phyloP scores from a whole-genome alignment of 35 echinoderm and acorn worm species.

The Acanthaster planci region DNA sequence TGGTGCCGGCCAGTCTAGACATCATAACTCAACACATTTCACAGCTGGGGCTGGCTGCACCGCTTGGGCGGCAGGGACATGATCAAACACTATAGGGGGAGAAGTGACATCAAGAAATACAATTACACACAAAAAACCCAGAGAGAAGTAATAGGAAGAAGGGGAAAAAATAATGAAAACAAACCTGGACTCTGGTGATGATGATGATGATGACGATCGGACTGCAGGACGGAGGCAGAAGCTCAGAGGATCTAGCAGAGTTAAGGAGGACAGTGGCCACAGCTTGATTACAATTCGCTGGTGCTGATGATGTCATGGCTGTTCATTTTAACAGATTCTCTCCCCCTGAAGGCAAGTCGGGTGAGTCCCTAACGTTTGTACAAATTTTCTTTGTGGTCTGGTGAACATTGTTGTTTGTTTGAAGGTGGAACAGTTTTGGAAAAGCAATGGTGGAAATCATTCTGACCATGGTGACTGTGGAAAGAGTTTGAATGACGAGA shows the following conservation, averaged over 20 bases:
- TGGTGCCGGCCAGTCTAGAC: conserved; percentile 70
- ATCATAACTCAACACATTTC: conserved; percentile 71
- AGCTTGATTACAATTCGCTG: conserved; percentile 21
- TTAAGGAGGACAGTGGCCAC: background rate
- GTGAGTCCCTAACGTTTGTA: background rate
- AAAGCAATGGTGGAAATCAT: too few relatives aligned
- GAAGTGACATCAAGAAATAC: too few relatives aligned
- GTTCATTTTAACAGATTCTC: background rate
- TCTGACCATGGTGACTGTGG: too few relatives aligned
- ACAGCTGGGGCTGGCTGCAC: conserved; percentile 53
- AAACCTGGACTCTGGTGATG: conserved; percentile 14
- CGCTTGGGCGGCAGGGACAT: background rate
- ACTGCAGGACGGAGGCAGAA: background rate
- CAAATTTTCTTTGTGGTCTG: too few relatives aligned
- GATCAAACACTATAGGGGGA: conserved; percentile 11
- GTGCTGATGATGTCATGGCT: conserved; percentile 19
- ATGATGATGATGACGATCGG: background rate
- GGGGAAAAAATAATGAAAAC: conserved; percentile 11
- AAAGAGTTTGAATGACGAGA: too few relatives aligned
- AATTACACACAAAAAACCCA: too few relatives aligned
- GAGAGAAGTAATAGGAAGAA: background rate
- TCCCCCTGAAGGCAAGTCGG: conserved; percentile 9
- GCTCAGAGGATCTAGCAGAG: background rate
- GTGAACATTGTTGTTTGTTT: too few relatives aligned
- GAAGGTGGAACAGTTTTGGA: too few relatives aligned